phyloP scores from a whole-genome alignment of 30 jellyfish, hydroid and myxozoan species.

The Rhopilema esculentum region DNA sequence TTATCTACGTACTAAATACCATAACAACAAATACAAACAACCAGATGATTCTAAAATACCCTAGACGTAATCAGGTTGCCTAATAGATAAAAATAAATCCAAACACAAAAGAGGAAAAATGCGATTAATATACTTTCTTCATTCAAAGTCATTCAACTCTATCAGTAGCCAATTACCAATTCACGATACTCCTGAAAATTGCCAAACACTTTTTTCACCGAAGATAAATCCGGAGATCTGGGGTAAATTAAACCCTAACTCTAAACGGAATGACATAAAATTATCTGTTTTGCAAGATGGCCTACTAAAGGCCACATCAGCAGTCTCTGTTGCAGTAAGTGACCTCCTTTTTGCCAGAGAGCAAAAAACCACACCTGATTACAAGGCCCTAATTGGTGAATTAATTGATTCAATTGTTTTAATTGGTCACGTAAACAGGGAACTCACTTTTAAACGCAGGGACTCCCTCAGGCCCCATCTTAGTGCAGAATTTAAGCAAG shows the following conservation, averaged over 20 bases:
- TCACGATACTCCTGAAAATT: too few relatives aligned
- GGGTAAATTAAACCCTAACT: neutral
- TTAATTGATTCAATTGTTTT: constrained; percentile 1
- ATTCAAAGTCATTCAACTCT: too few relatives aligned
- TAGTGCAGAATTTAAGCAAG: neutral
- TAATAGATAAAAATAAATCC: too few relatives aligned
- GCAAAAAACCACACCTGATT: constrained; percentile 9
- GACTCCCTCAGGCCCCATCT: neutral
- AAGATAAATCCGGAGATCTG: constrained; percentile 28
- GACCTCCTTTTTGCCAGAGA: too few relatives aligned
- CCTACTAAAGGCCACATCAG: neutral
- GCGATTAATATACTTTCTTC: too few relatives aligned
- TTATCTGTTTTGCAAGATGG: neutral
- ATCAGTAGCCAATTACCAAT: too few relatives aligned
- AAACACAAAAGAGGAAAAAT: too few relatives aligned
- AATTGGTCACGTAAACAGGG: constrained; percentile 23
- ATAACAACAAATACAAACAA: too few relatives aligned
- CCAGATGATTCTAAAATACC: too few relatives aligned
- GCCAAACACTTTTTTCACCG: neutral
- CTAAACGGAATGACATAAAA: neutral
- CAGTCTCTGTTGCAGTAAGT: neutral
- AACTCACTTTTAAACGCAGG: constrained; percentile 8
- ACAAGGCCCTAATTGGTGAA: neutral
- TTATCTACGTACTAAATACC: too few relatives aligned
- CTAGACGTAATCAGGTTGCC: too few relatives aligned